These are phyloP conservation scores for Menidia beryllina DNA, from an alignment of 2,113 vertebrate species.

Conservation along the genomic window DNA sequence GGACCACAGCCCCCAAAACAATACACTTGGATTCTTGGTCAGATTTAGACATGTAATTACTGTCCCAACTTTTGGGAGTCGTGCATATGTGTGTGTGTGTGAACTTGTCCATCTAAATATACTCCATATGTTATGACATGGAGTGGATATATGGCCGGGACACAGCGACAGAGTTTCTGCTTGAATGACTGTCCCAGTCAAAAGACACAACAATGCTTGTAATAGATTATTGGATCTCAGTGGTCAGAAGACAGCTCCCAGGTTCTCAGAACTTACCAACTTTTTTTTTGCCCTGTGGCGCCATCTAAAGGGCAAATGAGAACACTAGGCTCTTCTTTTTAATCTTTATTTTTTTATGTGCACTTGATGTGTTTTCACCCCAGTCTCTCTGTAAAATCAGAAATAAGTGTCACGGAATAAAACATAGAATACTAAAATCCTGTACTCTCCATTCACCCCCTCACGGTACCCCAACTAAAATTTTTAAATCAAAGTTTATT, in stretches of 20 bases:
- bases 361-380: no score
- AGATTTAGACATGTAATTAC: conserved; percentile 71
- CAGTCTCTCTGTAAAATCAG: no score
- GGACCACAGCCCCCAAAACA: neutral
- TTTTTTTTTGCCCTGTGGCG: conserved; percentile 24
- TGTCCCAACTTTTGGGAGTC: conserved; percentile 40
- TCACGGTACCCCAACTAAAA: no score
- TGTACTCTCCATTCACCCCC: no score
- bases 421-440: no score
- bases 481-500: no score
- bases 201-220: neutral
- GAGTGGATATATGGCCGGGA: conserved; percentile 7
- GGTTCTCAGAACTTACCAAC: neutral
- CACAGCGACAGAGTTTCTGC: neutral
- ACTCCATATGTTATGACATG: conserved; percentile 14
- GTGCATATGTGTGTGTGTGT: conserved; percentile 37
- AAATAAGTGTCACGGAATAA: no score
- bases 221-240: neutral
- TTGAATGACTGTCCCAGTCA: neutral
- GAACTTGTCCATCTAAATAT: conserved; percentile 19
- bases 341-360: no score
- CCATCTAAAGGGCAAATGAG: conserved; percentile 32
- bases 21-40: conserved; percentile 48
- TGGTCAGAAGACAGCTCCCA: neutral
- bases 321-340: no score